A percentile compares a stretch with the other conserved stretches of the same genome.
Evolutionary conservation across 2,797 vertebrate species (phyloP).

Genomic region (Glossophaga mutica): DNA sequence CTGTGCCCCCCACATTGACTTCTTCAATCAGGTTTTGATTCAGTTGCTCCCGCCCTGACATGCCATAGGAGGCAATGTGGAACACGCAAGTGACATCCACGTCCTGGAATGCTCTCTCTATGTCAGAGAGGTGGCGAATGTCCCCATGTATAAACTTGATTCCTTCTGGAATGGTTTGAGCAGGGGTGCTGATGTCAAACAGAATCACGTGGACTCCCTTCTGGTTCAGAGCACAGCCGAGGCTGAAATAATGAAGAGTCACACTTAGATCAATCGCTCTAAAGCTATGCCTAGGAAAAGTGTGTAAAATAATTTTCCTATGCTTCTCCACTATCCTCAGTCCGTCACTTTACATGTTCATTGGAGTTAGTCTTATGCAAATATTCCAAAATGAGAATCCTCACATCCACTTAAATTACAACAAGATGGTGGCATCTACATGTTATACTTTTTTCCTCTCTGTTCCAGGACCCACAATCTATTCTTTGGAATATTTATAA

Average conservation of each 20-base stretch:
- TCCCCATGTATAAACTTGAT: slow-evolving; percentile 88
- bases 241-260: slow-evolving; percentile 79
- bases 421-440: background rate
- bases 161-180: slow-evolving; percentile 83
- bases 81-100: slow-evolving; percentile 89
- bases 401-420: background rate
- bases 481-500: background rate
- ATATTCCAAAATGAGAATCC: background rate
- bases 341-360: background rate
- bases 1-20: slow-evolving; percentile 91
- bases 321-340: background rate
- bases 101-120: slow-evolving; percentile 83
- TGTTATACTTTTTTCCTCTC: background rate
- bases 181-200: slow-evolving; percentile 87
- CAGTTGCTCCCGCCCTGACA: slow-evolving; percentile 96
- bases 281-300: background rate
- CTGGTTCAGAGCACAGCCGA: slow-evolving; percentile 87
- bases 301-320: background rate
- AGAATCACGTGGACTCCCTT: slow-evolving; percentile 86
- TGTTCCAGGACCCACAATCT: background rate
- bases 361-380: background rate
- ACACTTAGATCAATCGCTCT: background rate
- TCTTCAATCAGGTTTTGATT: slow-evolving; percentile 87
- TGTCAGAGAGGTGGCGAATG: slow-evolving; percentile 83
- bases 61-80: slow-evolving; percentile 94